Evolutionary conservation across 30 jellyfish, hydroid and myxozoan species (phyloP), one percentile per base, ranked within the genome.

Genomic region (Turritopsis rubra): DNA sequence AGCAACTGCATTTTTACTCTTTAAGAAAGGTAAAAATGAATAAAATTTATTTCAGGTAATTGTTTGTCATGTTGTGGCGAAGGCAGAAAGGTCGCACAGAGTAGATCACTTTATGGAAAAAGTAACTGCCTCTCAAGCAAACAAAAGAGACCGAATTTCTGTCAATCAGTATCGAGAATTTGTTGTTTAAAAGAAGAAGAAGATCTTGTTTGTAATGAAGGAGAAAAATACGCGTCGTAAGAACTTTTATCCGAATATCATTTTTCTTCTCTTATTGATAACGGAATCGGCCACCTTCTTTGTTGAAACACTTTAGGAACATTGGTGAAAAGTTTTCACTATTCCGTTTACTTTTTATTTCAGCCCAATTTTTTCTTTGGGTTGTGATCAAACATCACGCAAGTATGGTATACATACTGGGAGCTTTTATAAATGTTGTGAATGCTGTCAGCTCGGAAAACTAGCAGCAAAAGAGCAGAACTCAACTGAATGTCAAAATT

Each of bases 371-470:
- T 41, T 41, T 13, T 41, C 60, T 3, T 41, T 41, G 60, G 60
- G 60, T 41, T 87, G 95, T 26, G 26, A 82, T 21, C 52, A 75
- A 60, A 23, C 85, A 26, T 31, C 89, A 23, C 41, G 71, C 30
- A 87, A 75, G 81, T 80, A 79, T 83, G 75, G 89, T 0, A 23
- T 87, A 17, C 95, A 87, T 60, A 89, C 87, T 1, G 81, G 89
- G 0, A 54, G 89, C n/a, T 87, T 87, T 65, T 82, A 80, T 28
- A 89, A 80, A 29, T 87, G 95, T 66, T 87, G 95, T 52, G 89
- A 87, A 52, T 87, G 95, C 54, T 87, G 95, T 73, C 89, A 81
- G 52, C 30, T 87, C 66, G 95, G 95, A 7, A 87, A 81, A 60
- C 1, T 75, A 27, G 95, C 89, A 23, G 95, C 95, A 54, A 80